A percentile compares a stretch with the other conserved stretches of the same genome.
phyloP scores from a whole-genome alignment of 1,140 invertebrate genomes.

The Hyles vespertilio region DNA sequence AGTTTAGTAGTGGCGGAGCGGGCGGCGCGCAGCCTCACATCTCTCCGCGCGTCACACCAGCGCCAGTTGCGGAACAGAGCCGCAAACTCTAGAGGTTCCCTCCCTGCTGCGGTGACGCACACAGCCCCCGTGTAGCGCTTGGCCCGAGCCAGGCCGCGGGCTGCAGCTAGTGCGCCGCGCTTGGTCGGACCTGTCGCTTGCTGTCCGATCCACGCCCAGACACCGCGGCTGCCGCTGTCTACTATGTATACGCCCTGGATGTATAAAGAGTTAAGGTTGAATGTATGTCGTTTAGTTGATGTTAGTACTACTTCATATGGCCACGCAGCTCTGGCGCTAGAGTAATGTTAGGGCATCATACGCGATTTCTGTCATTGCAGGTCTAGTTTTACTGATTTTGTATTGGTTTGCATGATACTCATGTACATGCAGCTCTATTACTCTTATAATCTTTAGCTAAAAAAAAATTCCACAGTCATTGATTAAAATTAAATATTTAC shows the following conservation, averaged over 20 bases:
- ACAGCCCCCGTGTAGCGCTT: slow-evolving; percentile 89
- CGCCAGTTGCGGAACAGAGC: slow-evolving; percentile 87
- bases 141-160: slow-evolving; percentile 92
- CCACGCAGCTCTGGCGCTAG: too few relatives aligned
- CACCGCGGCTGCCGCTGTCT: slow-evolving; percentile 89
- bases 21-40: slow-evolving; percentile 54
- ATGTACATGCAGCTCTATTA: too few relatives aligned
- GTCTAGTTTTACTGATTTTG: too few relatives aligned
- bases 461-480: too few relatives aligned
- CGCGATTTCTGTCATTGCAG: too few relatives aligned
- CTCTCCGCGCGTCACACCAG: slow-evolving; percentile 54
- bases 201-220: slow-evolving; percentile 96
- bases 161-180: slow-evolving; percentile 85
- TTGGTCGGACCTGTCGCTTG: slow-evolving; percentile 90
- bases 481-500: too few relatives aligned
- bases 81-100: slow-evolving; percentile 92
- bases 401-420: too few relatives aligned
- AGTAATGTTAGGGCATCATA: too few relatives aligned
- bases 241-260: slow-evolving; percentile 88
- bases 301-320: too few relatives aligned
- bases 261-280: not conserved
- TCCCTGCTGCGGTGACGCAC: slow-evolving; percentile 85
- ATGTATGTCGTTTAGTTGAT: not conserved
- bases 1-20: slow-evolving; percentile 81
- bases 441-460: too few relatives aligned